phyloP scores from a whole-genome alignment of 2,113 vertebrate genomes.

The Brienomyrus brachyistius region DNA sequence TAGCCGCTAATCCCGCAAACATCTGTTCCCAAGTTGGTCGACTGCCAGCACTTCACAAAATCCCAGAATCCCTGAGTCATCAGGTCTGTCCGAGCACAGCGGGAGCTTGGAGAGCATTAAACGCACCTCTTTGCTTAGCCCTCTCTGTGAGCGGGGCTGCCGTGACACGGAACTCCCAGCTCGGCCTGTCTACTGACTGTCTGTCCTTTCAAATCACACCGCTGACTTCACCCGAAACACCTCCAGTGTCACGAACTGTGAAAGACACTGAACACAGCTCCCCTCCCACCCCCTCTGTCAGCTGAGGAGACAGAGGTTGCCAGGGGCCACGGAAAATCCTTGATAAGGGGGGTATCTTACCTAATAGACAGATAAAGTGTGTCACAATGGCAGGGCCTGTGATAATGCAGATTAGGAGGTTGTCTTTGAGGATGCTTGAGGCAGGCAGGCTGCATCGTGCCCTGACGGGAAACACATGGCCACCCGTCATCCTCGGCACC shows the following conservation, averaged over 20 bases:
- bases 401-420: background rate
- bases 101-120: background rate
- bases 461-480: background rate
- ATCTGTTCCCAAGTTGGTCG: slow-evolving; percentile 2
- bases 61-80: slow-evolving; percentile 6
- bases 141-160: background rate
- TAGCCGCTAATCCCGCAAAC: slow-evolving; percentile 4
- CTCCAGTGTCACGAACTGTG: background rate
- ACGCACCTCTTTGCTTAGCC: background rate
- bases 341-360: background rate
- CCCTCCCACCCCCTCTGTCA: background rate
- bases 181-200: background rate
- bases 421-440: background rate
- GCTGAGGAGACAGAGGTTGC: background rate
- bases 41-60: background rate
- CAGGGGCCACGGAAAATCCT: background rate
- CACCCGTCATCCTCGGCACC: slow-evolving; percentile 7
- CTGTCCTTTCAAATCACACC: background rate
- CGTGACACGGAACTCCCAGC: background rate
- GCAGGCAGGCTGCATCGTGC: background rate
- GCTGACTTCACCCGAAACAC: background rate
- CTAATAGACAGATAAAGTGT: background rate
- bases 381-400: background rate
- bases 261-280: background rate
- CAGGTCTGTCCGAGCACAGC: background rate